Evolutionary conservation across 2,113 vertebrate species (phyloP), one percentile per base, ranked within the genome.

Genomic region (Murina feae): DNA sequence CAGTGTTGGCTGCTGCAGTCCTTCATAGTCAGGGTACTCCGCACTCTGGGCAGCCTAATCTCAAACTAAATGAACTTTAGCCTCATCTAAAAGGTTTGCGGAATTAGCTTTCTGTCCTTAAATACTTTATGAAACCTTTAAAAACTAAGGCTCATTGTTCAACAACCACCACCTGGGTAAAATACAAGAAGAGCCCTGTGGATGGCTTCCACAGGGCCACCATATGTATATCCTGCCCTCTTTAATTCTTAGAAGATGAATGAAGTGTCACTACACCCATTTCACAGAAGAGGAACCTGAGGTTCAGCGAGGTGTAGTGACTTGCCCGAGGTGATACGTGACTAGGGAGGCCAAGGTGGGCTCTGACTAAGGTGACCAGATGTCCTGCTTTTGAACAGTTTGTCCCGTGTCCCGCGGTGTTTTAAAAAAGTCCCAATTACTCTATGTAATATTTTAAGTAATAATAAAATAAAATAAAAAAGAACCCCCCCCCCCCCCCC

Each of bases 41-140:
- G 32, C 6, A 51, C 14, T 37, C 72, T 51, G 58, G 30, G 21
- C 35, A 53, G 49, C 3, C 30, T 49, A 23, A 42, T 44, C 42
- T 91, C 65, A 87, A 76, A 94, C 16, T 6, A 20, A 93, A 58
- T 35, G n/a, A 84, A 83, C 18, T 58, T 42, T 23, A 72, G 17
- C 44, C 35, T 79, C 25, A 63, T 32, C 44, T 75, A 32, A 76
- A 92, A 68, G 21, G 39, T 53, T 63, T 71, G 89, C 23, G 55
- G 87, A 87, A 86, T 89, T 82, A 86, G 25, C 65, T 75, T 94
- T 94, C 80, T 89, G 25, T 32, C 93, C 60, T 90, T 68, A 75
- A 76, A 63, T 12, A 58, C 4, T 68, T 37, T 13, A 35, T 16
- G 85, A 81, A 80, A 68, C 9, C 32, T 87, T 94, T 78, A 81